Evolutionary conservation across 2,888 invertebrate species (phyloP).

Genomic region (Heliconius sara): DNA sequence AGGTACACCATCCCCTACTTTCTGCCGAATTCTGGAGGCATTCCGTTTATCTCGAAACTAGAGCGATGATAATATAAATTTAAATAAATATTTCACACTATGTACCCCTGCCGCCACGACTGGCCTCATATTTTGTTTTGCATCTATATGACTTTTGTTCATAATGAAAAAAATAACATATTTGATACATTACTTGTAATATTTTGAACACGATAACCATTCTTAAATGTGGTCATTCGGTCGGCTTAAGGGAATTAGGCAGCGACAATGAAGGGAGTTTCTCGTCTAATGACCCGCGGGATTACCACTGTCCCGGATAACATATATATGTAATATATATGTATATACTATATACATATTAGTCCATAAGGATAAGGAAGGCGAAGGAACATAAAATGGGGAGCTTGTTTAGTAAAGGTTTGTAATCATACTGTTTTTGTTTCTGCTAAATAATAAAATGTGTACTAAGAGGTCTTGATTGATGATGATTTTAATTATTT

Average conservation of each 20-base stretch:
- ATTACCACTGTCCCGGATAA: constrained; percentile 23
- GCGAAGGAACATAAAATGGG: background rate
- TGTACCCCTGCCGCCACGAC: background rate
- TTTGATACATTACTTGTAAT: constrained; percentile 7
- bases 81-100: no score
- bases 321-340: background rate
- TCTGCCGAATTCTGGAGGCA: no score
- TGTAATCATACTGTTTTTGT: constrained; percentile 11
- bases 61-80: no score
- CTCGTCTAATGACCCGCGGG: constrained; percentile 24
- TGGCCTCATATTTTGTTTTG: no score
- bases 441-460: background rate
- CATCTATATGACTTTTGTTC: background rate
- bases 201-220: constrained; percentile 15
- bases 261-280: constrained; percentile 22
- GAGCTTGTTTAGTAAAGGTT: background rate
- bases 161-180: background rate
- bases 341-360: background rate
- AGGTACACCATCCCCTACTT: no score
- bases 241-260: constrained; percentile 21
- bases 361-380: background rate
- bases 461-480: background rate
- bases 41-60: no score
- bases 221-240: constrained; percentile 27
- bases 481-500: background rate